Base-by-base conservation (phyloP, 1,140 invertebrate species). In the Drosophila leontia region DNA sequence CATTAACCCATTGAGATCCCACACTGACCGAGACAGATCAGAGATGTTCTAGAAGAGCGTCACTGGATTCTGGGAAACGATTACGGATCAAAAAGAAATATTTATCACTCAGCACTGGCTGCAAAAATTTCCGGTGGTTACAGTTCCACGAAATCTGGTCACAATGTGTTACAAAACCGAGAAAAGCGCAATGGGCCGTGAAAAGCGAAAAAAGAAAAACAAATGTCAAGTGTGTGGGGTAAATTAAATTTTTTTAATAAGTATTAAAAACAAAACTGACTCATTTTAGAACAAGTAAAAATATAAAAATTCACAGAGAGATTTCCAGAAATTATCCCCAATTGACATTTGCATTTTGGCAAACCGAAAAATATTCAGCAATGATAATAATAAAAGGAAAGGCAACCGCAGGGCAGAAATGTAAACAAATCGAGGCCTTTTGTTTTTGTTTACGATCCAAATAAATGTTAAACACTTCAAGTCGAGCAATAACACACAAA, bases 151-250 rank as follows among this genome's bases (percentile, higher is more conserved):
- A 88, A 88, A 88, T 88, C 78, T 90, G 84, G 68, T 65, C 81
- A 88, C 84, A 88, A 88, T 87, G 80, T 87, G 84, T 78, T 83
- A 78, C 84, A 84, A 77, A 83, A 63, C 68, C 61, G 47, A 55
- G 53, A 56, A 62, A 51, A 77, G 56, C 45, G 65, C 55, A 58
- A 78, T 78, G 76, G 76, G 75, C 53, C 75, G 47, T 78, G 51
- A 71, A 78, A 65, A 51, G 44, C 51, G 48, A 67, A 50, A 50
- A 48, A 44, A 35, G 15, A 69, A 58, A 44, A 75, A 79, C 59
- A 75, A 78, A 65, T 76, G 81, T 77, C 72, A 77, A 55, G 39
- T 71, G 72, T 48, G 57, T 56, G 53, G 47, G 41, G 41, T 64
- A 44, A 64, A 55, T 55, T 55, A 15, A 56, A 57, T 19, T 42